A percentile compares a stretch with the other conserved stretches of the same genome.
Evolutionary conservation across 30 jellyfish, hydroid and myxozoan species (phyloP).

Genomic region (Rhopilema esculentum): DNA sequence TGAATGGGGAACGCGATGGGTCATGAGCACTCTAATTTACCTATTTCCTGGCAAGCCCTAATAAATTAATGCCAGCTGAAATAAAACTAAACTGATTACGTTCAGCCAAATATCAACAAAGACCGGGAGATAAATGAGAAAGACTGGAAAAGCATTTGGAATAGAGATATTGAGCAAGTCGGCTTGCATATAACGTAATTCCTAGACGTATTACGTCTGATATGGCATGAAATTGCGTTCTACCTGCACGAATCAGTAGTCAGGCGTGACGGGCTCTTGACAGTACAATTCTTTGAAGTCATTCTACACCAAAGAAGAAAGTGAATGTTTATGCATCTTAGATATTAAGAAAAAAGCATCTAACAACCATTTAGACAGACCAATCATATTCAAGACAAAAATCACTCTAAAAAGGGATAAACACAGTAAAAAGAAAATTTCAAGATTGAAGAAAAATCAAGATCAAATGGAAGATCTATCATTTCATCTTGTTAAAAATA

Average conservation of each 20-base stretch:
- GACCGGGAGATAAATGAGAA: not conserved
- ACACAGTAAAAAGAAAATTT: not conserved
- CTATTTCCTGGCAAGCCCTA: not conserved
- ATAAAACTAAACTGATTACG: not conserved
- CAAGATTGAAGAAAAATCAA: too few relatives aligned
- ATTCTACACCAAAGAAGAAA: too few relatives aligned
- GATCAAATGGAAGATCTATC: too few relatives aligned
- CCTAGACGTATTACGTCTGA: not conserved
- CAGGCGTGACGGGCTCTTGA: too few relatives aligned
- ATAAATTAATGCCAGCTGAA: too few relatives aligned
- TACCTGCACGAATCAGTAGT: too few relatives aligned
- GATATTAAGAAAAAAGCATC: too few relatives aligned
- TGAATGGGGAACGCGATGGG: too few relatives aligned
- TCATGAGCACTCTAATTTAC: not conserved
- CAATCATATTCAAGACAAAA: not conserved
- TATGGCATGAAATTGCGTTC: not conserved
- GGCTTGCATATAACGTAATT: not conserved
- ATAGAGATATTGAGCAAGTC: not conserved
- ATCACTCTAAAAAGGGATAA: not conserved
- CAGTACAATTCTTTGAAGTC: too few relatives aligned
- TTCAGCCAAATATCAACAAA: not conserved
- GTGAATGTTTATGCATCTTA: not conserved
- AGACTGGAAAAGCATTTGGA: not conserved
- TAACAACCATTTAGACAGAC: too few relatives aligned
- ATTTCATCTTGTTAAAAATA: too few relatives aligned